A percentile compares a stretch with the other conserved stretches of the same genome.
Evolutionary conservation across 2,797 vertebrate species (phyloP).

Genomic region (Chloroceryle inda): DNA sequence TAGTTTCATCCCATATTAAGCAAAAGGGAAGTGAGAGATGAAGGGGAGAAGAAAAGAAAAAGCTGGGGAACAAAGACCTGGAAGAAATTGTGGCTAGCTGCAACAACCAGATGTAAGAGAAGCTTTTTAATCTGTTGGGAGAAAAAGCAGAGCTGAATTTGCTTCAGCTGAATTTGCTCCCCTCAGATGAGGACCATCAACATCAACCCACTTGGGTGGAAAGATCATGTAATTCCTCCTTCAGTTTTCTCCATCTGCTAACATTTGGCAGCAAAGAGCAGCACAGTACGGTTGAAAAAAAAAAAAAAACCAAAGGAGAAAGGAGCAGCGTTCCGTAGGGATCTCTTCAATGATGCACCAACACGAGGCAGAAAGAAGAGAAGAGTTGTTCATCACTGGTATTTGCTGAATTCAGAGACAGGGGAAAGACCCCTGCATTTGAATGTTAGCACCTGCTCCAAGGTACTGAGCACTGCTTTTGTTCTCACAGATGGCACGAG

Average conservation of each 20-base stretch:
- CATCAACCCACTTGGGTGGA: neutral
- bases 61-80: neutral
- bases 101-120: neutral
- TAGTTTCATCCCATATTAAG: neutral
- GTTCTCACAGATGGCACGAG: conserved; percentile 1
- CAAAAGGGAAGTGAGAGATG: neutral
- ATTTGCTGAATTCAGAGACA: neutral
- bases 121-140: neutral
- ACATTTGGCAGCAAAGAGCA: neutral
- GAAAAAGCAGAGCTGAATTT: neutral
- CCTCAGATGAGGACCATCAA: neutral
- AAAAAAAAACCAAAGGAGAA: neutral
- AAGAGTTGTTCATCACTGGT: neutral
- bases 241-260: neutral
- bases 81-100: neutral
- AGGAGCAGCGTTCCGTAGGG: neutral
- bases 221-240: neutral
- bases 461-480: neutral
- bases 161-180: neutral
- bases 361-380: conserved; percentile 33
- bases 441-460: conserved; percentile 54
- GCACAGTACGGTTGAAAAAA: neutral
- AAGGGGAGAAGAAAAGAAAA: neutral
- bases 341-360: neutral
- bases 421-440: conserved; percentile 17